A percentile compares a stretch with the other conserved stretches of the same genome.
These are phyloP conservation scores for Odontamblyopus rebecca DNA, from an alignment of 2,797 vertebrate species.

Conservation along the genomic window DNA sequence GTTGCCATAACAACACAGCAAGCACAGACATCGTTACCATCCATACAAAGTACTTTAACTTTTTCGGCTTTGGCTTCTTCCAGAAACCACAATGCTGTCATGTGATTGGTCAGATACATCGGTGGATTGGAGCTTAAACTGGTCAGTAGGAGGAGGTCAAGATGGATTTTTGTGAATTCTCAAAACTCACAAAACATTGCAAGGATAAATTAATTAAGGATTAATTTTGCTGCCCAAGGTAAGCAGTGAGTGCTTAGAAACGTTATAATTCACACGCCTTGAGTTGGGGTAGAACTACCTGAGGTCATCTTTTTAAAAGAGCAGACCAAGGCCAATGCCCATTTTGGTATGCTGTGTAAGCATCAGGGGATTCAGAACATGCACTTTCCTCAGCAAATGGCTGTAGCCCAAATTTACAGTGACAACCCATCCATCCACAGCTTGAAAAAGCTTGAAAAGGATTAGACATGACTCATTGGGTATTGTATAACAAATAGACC, in stretches of 20 bases:
- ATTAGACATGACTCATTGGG: neutral
- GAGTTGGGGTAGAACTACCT: neutral
- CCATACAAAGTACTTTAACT: neutral
- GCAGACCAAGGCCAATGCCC: slow-evolving; percentile 1
- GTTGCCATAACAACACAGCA: neutral
- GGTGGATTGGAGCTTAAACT: neutral
- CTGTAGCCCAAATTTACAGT: slow-evolving; percentile 5
- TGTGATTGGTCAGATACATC: neutral
- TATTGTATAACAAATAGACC: slow-evolving; percentile 1
- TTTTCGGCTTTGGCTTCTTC: neutral
- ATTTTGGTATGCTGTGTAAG: slow-evolving; percentile 10
- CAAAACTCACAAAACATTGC: neutral
- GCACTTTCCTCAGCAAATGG: neutral
- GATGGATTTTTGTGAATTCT: neutral
- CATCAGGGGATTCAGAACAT: slow-evolving; percentile 8
- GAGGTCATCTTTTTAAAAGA: slow-evolving; percentile 25
- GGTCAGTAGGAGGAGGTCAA: neutral
- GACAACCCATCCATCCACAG: slow-evolving; percentile 9
- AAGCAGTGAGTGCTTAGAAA: neutral
- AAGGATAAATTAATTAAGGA: neutral
- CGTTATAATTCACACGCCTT: slow-evolving; percentile 2
- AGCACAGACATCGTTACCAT: neutral
- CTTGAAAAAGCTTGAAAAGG: slow-evolving; percentile 1
- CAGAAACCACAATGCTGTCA: neutral
- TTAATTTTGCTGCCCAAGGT: neutral